Evolutionary conservation across 2,888 invertebrate genomes (phyloP), one percentile per base, ranked within the genome.

Genomic region (Hirtodrosophila alboralis): DNA sequence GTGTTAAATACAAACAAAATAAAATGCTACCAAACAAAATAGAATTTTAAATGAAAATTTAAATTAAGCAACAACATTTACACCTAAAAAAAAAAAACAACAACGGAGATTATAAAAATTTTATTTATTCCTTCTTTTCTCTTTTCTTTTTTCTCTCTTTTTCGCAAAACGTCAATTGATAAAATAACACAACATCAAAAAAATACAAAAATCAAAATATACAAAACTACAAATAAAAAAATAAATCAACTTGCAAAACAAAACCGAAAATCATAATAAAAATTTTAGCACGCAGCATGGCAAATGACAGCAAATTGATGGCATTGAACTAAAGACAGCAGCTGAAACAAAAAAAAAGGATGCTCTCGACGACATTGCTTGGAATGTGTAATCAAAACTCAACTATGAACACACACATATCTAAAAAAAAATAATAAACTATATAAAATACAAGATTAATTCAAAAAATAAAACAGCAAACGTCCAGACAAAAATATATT

Each of bases 71-170:
- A 60, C 54, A 65, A 59, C 60, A 70, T 67, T 61, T 60, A 38
- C 48, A 61, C 49, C 21, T 18, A 28, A 59, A 58, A 41, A 62
- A 54, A 28, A 59, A 58, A 43, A 67, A 49, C 71, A 85, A 80
- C 81, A 76, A 83, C 73, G 67, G 75, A 83, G 75, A 86, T 77
- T 66, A 83, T 71, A 81, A 71, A 71, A 76, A 67, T 71, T 75
- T 80, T 84, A 83, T 85, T 84, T 83, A 72, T 74, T 80, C 64
- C 77, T 76, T 72, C 75, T 81, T 84, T 84, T 80, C 69, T 78
- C 83, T 84, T 81, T 84, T 79, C 78, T 83, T 81, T 68, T 74
- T 72, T 79, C 81, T 75, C 83, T 85, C 64, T 78, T 81, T 69
- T 62, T 68, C 65, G 47, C 54, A 49, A 69, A 23, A 57, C 69